Conservation (phyloP, 2,888 invertebrate genomes). For the Amphipyra tragopoginis region DNA sequence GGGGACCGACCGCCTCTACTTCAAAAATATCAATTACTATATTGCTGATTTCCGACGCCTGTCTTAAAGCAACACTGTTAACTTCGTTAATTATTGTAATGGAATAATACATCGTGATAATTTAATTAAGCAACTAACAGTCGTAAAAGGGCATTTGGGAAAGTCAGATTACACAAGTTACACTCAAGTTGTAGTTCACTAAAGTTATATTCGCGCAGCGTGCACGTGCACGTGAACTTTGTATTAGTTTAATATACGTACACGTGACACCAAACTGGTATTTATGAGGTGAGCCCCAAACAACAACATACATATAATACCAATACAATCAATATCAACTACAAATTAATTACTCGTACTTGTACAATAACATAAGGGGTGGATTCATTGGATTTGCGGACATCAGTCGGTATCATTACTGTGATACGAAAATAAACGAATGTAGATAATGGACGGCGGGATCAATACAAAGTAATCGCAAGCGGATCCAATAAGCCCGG, state of each 20-base stretch:
- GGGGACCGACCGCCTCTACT: conserved; percentile 42
- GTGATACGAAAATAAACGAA: conserved; percentile 87
- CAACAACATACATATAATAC: conserved; percentile 37
- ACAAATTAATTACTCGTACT: conserved; percentile 61
- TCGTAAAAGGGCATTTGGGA: conserved; percentile 68
- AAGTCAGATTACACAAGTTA: conserved; percentile 56
- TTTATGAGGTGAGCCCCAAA: conserved; percentile 39
- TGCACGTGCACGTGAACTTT: conserved; percentile 55
- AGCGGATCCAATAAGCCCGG: conserved; percentile 88
- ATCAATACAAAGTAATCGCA: conserved; percentile 90
- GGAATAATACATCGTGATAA: conserved; percentile 76
- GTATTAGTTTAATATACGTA: conserved; percentile 47
- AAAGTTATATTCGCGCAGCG: conserved; percentile 44
- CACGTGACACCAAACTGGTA: conserved; percentile 39
- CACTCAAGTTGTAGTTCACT: conserved; percentile 47
- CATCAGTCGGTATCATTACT: conserved; percentile 84
- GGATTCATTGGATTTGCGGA: conserved; percentile 76
- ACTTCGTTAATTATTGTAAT: conserved; percentile 77
- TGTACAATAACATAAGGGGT: conserved; percentile 68
- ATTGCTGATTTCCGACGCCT: conserved; percentile 45
- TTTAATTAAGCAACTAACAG: conserved; percentile 73
- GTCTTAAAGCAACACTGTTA: conserved; percentile 56
- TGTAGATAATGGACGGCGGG: conserved; percentile 88
- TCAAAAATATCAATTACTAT: conserved; percentile 58
- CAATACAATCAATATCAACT: conserved; percentile 51